Evolutionary conservation across 2,113 vertebrate genomes (phyloP).

Genomic region (Hiodon tergisus): DNA sequence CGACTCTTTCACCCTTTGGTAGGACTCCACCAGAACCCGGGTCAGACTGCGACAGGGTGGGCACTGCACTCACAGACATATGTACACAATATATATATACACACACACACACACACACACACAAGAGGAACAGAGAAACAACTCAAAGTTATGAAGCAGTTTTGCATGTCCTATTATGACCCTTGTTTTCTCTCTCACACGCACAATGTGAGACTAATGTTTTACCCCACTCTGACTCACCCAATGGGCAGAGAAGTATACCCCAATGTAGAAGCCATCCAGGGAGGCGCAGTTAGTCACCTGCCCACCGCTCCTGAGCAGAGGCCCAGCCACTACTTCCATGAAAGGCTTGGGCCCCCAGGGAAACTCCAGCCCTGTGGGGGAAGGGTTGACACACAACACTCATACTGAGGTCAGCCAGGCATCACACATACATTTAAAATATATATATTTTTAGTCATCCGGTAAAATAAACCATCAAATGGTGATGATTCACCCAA

Average conservation of each 20-base stretch:
- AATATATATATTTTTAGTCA: too few relatives aligned
- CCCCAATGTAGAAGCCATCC: slow-evolving; percentile 86
- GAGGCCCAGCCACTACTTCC: slow-evolving; percentile 87
- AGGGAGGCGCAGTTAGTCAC: slow-evolving; percentile 79
- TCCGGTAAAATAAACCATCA: too few relatives aligned
- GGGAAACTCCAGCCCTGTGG: slow-evolving; percentile 89
- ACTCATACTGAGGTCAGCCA: not conserved
- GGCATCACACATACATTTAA: not conserved
- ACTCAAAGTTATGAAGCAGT: not conserved
- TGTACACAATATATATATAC: slow-evolving; percentile 10
- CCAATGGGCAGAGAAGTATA: slow-evolving; percentile 98
- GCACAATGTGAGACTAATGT: not conserved
- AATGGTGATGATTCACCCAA: too few relatives aligned
- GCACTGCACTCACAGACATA: slow-evolving; percentile 63
- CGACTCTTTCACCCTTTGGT: slow-evolving; percentile 83
- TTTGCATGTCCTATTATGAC: not conserved
- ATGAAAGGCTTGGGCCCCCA: slow-evolving; percentile 96
- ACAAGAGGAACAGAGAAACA: not conserved
- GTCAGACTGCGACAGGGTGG: slow-evolving; percentile 91
- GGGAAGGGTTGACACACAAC: not conserved
- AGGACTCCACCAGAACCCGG: slow-evolving; percentile 87
- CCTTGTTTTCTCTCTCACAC: not conserved
- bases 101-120: slow-evolving; percentile 18
- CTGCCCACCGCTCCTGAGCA: slow-evolving; percentile 84
- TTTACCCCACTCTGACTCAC: slow-evolving; percentile 62